These are phyloP conservation scores for Triops cancriformis DNA, from an alignment of 1,140 invertebrate genomes.

Conservation along the genomic window DNA sequence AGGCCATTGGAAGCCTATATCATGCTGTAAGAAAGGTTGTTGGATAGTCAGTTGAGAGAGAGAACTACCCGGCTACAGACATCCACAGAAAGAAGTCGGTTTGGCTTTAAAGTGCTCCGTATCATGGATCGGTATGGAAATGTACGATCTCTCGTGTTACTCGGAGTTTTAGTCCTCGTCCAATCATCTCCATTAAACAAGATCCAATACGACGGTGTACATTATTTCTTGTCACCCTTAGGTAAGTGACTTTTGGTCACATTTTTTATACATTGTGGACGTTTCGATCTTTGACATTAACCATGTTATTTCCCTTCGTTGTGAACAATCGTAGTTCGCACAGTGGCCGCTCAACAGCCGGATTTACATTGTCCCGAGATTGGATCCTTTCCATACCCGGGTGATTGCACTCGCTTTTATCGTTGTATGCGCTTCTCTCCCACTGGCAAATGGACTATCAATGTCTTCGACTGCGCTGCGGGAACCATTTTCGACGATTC, in stretches of 20 bases:
- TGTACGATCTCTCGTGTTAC: background rate
- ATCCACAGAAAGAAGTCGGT: background rate
- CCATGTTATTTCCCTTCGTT: background rate
- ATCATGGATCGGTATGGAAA: background rate
- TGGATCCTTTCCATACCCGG: constrained; percentile 56
- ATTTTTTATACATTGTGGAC: background rate
- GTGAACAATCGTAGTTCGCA: background rate
- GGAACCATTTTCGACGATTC: constrained; percentile 40
- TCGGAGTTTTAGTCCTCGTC: background rate
- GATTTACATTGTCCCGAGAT: constrained; percentile 41
- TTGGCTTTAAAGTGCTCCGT: background rate
- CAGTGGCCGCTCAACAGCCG: background rate
- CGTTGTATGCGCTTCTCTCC: constrained; percentile 49
- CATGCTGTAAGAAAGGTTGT: background rate
- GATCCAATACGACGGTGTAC: background rate
- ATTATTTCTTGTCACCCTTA: constrained; percentile 1
- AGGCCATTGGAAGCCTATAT: background rate
- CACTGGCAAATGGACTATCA: constrained; percentile 50
- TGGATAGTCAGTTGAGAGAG: background rate
- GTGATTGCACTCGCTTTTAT: constrained; percentile 60
- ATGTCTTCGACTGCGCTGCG: constrained; percentile 38
- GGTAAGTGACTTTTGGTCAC: background rate
- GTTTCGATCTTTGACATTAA: background rate
- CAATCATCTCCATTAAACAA: background rate
- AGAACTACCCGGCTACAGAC: background rate